Evolutionary conservation across 2,797 vertebrate species (phyloP).

Genomic region (Allobates femoralis): DNA sequence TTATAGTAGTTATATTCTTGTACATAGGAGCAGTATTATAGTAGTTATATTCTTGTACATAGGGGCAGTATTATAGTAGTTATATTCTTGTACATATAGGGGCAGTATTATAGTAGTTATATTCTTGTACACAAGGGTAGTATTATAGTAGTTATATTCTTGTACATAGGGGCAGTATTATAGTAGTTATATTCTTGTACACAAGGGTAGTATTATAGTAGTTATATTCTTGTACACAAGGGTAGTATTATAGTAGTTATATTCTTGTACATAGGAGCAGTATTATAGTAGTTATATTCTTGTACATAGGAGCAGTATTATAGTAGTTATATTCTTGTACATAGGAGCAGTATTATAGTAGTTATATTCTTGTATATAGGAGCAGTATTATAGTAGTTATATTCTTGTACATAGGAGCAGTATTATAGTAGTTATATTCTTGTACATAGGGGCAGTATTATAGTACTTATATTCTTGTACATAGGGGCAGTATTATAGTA

Average conservation of each 20-base stretch:
- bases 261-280: neutral
- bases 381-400: conserved; percentile 3
- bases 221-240: neutral
- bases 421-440: conserved; percentile 8
- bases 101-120: conserved; percentile 6
- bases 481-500: neutral
- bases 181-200: conserved; percentile 6
- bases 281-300: conserved; percentile 10
- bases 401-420: conserved; percentile 7
- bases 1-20: conserved; percentile 7
- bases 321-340: conserved; percentile 25
- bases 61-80: conserved; percentile 5
- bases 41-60: conserved; percentile 18
- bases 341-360: conserved; percentile 15
- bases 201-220: neutral
- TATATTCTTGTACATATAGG: conserved; percentile 17
- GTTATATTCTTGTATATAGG: conserved; percentile 20
- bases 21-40: conserved; percentile 1
- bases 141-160: conserved; percentile 8
- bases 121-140: neutral
- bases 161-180: neutral
- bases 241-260: conserved; percentile 13
- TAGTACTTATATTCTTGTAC: conserved; percentile 6
- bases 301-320: conserved; percentile 5
- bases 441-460: conserved; percentile 1